Evolutionary conservation across 1,140 invertebrate species (phyloP), one percentile per base, ranked within the genome.

Genomic region (Tetragnatha versicolor): DNA sequence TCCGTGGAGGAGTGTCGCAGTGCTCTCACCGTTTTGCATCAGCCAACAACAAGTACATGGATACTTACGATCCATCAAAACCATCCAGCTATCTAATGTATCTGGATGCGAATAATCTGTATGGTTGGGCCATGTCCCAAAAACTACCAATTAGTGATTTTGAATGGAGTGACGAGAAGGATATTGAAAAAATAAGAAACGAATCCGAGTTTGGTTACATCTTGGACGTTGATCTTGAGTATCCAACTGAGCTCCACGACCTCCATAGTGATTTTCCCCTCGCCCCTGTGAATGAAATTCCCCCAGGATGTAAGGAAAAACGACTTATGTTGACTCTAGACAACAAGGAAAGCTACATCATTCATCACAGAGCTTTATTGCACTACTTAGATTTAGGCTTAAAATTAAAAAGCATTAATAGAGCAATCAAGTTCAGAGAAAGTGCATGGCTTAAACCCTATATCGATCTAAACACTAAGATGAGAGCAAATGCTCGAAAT

Each of bases 201-300:
- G 42, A 78, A 33, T 42, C 29, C 35, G 39, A 51, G 47, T 68
- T 58, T 45, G 83, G 83, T 25, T 82, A 70, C 61, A 72, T 83
- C 33, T 45, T 84, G 10, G 81, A 82, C 70, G 81, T 82, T 42
- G 81, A 83, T 65, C 75, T 83, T 12, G 77, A 81, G 58, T 82
- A 82, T 80, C 81, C 82, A 17, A 31, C 78, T 58, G 35, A 79
- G 68, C 17, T 83, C 17, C 82, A 84, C 75, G 58, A 79, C 27
- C 0, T 10, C n/a, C 84, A 86, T 79, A 83, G 83, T 73, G 86
- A 86, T 82, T 81, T 86, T 17, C 85, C 86, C 20, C 82, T 88
- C 33, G 83, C 83, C 63, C 82, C 84, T 42, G 83, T n/a, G n/a
- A n/a, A n/a, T n/a, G n/a, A n/a, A n/a, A n/a, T n/a, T n/a, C n/a